phyloP scores from a whole-genome alignment of 1,140 invertebrate species.

The Delia radicum region DNA sequence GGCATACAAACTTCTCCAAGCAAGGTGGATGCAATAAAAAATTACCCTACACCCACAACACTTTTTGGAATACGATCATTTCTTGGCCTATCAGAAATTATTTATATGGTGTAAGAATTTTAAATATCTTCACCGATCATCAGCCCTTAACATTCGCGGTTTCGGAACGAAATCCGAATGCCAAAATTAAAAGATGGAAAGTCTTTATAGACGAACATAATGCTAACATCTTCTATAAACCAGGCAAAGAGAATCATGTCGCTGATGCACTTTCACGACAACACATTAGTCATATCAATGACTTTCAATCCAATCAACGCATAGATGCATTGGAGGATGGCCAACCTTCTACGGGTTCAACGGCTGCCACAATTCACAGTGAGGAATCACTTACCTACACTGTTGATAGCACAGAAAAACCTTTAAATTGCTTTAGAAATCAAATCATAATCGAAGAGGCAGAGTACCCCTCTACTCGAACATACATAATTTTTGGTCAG shows the following conservation, averaged over 20 bases:
- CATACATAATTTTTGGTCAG: conserved; percentile 24
- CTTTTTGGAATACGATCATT: conserved; percentile 30
- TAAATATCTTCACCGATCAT: conserved; percentile 58
- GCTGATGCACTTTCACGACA: conserved; percentile 36
- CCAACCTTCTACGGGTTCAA: no score
- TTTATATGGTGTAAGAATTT: conserved; percentile 52
- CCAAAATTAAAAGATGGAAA: no score
- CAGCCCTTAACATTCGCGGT: no score
- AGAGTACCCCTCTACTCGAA: neutral
- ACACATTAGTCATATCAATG: neutral
- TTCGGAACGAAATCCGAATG: no score
- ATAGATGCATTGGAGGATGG: no score
- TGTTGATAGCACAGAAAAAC: conserved; percentile 3
- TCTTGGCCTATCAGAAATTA: conserved; percentile 26
- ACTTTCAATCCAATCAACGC: conserved; percentile 35
- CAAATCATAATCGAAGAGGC: conserved; percentile 23
- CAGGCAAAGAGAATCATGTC: conserved; percentile 47
- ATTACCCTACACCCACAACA: conserved; percentile 29
- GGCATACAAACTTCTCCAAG: conserved; percentile 30
- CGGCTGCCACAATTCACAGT: conserved; percentile 26
- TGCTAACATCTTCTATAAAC: conserved; percentile 53
- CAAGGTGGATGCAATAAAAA: conserved; percentile 34
- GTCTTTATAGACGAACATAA: conserved; percentile 56
- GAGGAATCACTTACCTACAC: conserved; percentile 14
- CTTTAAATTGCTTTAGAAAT: conserved; percentile 28